These are phyloP conservation scores for Geotrypetes seraphini DNA, from an alignment of 2,797 vertebrate genomes.

Conservation along the genomic window DNA sequence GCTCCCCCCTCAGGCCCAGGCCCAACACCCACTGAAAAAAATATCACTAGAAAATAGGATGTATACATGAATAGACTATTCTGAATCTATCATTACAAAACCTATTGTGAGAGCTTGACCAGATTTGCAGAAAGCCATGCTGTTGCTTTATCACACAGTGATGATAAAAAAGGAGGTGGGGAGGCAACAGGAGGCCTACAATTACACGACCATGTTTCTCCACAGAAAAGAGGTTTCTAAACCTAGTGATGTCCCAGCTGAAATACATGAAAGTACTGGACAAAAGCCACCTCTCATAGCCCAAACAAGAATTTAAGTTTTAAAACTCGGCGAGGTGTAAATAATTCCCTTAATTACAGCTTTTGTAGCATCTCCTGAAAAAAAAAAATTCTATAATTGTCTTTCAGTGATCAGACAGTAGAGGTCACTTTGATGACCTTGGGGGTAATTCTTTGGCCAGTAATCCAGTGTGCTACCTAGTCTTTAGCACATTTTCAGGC, in stretches of 20 bases:
- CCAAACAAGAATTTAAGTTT: conserved; percentile 52
- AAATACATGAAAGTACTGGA: conserved; percentile 14
- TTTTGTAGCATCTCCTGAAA: conserved; percentile 46
- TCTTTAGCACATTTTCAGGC: conserved; percentile 67
- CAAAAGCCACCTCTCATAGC: conserved; percentile 41
- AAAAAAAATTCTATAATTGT: conserved; percentile 50
- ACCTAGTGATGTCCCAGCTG: conserved; percentile 8
- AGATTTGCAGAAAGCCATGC: neutral
- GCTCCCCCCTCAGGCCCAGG: too few relatives aligned
- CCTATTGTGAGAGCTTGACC: neutral
- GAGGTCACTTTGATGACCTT: conserved; percentile 43
- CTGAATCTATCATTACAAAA: conserved; percentile 1
- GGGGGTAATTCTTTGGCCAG: conserved; percentile 45
- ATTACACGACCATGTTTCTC: neutral
- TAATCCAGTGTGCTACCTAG: conserved; percentile 50
- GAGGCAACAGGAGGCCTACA: too few relatives aligned
- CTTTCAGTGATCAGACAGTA: conserved; percentile 26
- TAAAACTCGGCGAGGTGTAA: conserved; percentile 57
- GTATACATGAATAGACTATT: conserved; percentile 1
- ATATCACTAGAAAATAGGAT: neutral
- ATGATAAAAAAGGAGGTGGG: conserved; percentile 2
- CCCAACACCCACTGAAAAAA: too few relatives aligned
- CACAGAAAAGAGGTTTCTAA: conserved; percentile 1
- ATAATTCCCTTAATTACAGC: conserved; percentile 61
- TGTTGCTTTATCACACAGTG: too few relatives aligned